Evolutionary conservation across 2,888 invertebrate species (phyloP), one percentile per base, ranked within the genome.

Genomic region (Reticulitermes lucifugus): DNA sequence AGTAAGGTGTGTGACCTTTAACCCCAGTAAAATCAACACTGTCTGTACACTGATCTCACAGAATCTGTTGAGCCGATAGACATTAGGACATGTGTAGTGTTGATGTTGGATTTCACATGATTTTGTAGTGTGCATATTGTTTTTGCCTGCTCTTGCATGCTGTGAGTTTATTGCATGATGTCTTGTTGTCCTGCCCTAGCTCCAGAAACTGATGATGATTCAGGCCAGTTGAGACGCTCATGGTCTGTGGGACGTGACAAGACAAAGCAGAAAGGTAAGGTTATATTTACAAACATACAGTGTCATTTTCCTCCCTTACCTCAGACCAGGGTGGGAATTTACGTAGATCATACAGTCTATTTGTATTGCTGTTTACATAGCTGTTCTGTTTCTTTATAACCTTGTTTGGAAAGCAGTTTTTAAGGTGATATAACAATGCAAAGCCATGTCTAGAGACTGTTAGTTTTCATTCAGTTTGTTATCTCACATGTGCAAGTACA

Each of bases 191-290:
- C 75, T 79, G 79, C 79, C 84, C 83, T 85, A 86, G 87, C 86
- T 83, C 80, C 87, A 65, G 87, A 85, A 79, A 70, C 85, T 70
- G 79, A 84, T 70, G 85, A 82, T 83, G 84, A 86, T 83, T 82
- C 86, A 79, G 85, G 85, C 75, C 85, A 87, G 81, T 88, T 88
- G 86, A 88, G 86, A 83, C 88, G 89, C 59, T 88, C 89, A 35
- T 88, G 87, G 87, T 89, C 89, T 79, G 86, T 89, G 85, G 88
- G 88, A 70, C 88, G 88, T 71, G 87, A 88, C 60, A 88, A 88
- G 86, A 85, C 83, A 80, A 87, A 87, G 51, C 79, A 79, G 46
- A 87, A 86, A 88, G 88, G 88, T 88, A 87, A 86, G 87, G 71
- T 81, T 60, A 51, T 75, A 55, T 60, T 77, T 75, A 41, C 55